These are phyloP conservation scores for Cyrtodaria siliqua DNA, from an alignment of 2,888 invertebrate species.

Conservation along the genomic window DNA sequence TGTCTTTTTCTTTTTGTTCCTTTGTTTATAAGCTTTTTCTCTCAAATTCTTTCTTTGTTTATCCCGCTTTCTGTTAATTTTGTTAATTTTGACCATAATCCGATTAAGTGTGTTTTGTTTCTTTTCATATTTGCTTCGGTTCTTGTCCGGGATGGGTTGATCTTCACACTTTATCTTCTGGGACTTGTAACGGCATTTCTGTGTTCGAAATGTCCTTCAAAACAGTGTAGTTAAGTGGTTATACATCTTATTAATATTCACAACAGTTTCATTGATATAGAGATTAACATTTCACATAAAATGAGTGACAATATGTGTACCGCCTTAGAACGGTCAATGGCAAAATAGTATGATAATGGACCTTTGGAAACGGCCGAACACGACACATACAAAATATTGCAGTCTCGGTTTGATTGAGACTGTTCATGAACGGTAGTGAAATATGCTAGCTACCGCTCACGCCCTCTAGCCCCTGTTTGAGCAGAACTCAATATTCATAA, in stretches of 20 bases:
- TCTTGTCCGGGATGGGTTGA: background rate
- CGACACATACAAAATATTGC: too few species aligned
- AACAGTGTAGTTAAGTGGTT: background rate
- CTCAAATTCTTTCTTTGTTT: slow-evolving; percentile 1
- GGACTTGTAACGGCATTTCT: slow-evolving; percentile 42
- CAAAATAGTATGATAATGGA: too few species aligned
- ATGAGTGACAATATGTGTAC: too few species aligned
- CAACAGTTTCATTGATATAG: too few species aligned
- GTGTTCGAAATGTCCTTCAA: slow-evolving; percentile 37
- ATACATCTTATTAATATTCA: background rate
- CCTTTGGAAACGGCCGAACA: too few species aligned
- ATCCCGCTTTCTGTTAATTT: slow-evolving; percentile 5
- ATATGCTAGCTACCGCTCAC: too few species aligned
- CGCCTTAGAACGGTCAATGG: too few species aligned
- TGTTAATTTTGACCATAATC: background rate
- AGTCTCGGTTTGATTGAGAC: too few species aligned
- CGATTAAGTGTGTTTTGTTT: background rate
- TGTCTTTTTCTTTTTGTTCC: background rate
- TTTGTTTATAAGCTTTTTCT: background rate
- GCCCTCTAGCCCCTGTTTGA: too few species aligned
- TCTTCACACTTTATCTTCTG: slow-evolving; percentile 17
- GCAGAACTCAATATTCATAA: too few species aligned
- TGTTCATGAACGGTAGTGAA: too few species aligned
- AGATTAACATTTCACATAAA: too few species aligned
- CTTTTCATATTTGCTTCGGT: background rate